Evolutionary conservation across 2,797 vertebrate genomes (phyloP).

Genomic region (Rhinichthys osculus): DNA sequence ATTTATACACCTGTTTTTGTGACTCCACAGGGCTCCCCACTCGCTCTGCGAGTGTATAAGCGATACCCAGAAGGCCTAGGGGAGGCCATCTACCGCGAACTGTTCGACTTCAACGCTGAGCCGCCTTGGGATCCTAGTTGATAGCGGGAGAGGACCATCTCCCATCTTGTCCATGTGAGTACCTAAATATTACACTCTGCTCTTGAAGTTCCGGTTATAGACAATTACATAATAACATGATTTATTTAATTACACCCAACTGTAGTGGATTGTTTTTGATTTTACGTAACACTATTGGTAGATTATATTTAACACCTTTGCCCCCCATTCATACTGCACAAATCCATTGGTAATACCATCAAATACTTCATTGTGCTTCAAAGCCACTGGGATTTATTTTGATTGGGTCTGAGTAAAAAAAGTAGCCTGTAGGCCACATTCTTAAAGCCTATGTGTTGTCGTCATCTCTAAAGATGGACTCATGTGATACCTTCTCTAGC

Average conservation of each 20-base stretch:
- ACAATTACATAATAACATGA: conserved; percentile 8
- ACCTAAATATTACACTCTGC: not conserved
- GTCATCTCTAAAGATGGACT: conserved; percentile 65
- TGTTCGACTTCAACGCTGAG: conserved; percentile 99
- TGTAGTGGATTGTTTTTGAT: conserved; percentile 14
- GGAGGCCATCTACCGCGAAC: conserved; percentile 99
- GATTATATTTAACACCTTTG: conserved; percentile 40
- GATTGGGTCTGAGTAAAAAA: conserved; percentile 70
- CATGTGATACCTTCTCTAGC: conserved; percentile 22
- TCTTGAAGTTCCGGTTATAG: not conserved
- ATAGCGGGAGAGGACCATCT: conserved; percentile 99
- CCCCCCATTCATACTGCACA: conserved; percentile 40
- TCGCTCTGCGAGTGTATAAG: conserved; percentile 97
- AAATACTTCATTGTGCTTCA: conserved; percentile 70
- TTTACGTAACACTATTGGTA: conserved; percentile 45
- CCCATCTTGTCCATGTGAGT: conserved; percentile 99
- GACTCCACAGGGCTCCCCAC: conserved; percentile 78
- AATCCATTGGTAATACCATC: conserved; percentile 66
- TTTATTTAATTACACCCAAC: conserved; percentile 13
- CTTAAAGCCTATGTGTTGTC: conserved; percentile 66
- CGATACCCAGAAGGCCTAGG: conserved; percentile 97
- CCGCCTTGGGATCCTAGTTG: conserved; percentile 99
- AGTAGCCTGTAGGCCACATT: conserved; percentile 58
- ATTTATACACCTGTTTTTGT: conserved; percentile 27
- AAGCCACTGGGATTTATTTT: conserved; percentile 66